Percentiles rank a stretch among this genome's conserved stretches.
Evolutionary conservation across 2,888 invertebrate genomes (phyloP).

Genomic region (Cynaeus angustus): DNA sequence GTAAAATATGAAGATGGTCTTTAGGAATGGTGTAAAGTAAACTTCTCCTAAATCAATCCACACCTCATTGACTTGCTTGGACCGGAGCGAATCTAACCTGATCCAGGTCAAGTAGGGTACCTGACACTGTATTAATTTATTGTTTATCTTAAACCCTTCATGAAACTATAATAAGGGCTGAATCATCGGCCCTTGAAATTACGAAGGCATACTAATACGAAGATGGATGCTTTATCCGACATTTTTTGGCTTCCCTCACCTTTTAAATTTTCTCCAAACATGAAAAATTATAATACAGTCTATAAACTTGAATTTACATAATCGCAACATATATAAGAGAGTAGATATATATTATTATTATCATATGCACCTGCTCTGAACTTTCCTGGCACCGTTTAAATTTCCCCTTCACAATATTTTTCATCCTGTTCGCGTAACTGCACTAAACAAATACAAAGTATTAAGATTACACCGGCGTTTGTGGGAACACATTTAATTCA

Average conservation of each 20-base stretch:
- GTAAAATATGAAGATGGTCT: slow-evolving; percentile 28
- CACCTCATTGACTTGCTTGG: slow-evolving; percentile 50
- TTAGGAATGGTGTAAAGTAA: slow-evolving; percentile 43
- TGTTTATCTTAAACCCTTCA: slow-evolving; percentile 43
- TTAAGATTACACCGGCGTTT: background rate
- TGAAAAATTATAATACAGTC: background rate
- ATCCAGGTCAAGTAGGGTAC: slow-evolving; percentile 48
- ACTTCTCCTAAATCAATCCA: slow-evolving; percentile 47
- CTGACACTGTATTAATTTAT: slow-evolving; percentile 50
- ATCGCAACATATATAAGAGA: background rate
- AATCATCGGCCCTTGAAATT: slow-evolving; percentile 25
- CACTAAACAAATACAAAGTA: background rate
- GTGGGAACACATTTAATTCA: background rate
- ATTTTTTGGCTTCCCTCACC: slow-evolving; percentile 4
- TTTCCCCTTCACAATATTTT: background rate
- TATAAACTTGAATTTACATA: background rate
- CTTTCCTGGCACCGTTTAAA: background rate
- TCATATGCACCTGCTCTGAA: background rate
- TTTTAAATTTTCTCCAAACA: slow-evolving; percentile 5
- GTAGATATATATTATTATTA: background rate
- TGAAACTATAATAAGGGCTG: slow-evolving; percentile 29
- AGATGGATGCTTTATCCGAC: slow-evolving; percentile 5
- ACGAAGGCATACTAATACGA: slow-evolving; percentile 9
- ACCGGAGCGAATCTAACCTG: slow-evolving; percentile 44
- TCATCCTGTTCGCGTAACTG: background rate